Percentiles rank a stretch among this genome's conserved stretches.
phyloP scores from a whole-genome alignment of 1,140 invertebrate species.

The Samia ricini region DNA sequence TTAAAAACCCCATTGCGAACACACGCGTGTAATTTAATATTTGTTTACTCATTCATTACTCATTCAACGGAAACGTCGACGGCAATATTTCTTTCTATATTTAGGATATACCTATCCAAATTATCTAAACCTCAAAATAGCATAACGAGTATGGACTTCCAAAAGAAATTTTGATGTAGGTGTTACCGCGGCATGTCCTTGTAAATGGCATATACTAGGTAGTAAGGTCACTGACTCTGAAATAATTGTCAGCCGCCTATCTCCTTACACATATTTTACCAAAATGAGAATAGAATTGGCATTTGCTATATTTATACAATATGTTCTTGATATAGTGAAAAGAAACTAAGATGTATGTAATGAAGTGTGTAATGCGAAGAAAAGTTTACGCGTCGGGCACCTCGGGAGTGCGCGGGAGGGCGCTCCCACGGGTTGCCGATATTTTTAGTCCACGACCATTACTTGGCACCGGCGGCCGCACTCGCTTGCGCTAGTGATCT shows the following conservation, averaged over 20 bases:
- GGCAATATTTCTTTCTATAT: background rate
- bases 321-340: constrained; percentile 1
- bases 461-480: constrained; percentile 75
- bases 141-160: background rate
- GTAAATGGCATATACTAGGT: background rate
- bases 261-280: background rate
- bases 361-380: constrained; percentile 60
- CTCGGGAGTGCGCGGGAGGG: constrained; percentile 73
- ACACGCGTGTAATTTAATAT: constrained; percentile 2
- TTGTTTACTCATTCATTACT: constrained; percentile 12
- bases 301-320: background rate
- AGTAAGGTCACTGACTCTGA: background rate
- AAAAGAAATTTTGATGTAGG: background rate
- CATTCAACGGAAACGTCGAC: constrained; percentile 3
- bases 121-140: background rate
- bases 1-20: constrained; percentile 14
- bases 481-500: constrained; percentile 71
- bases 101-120: background rate
- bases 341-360: constrained; percentile 15
- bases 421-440: constrained; percentile 76
- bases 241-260: background rate
- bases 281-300: background rate
- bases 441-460: constrained; percentile 76
- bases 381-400: constrained; percentile 64
- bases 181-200: background rate